phyloP scores from a whole-genome alignment of 2,888 invertebrate species.

The Eremobia ochroleuca region DNA sequence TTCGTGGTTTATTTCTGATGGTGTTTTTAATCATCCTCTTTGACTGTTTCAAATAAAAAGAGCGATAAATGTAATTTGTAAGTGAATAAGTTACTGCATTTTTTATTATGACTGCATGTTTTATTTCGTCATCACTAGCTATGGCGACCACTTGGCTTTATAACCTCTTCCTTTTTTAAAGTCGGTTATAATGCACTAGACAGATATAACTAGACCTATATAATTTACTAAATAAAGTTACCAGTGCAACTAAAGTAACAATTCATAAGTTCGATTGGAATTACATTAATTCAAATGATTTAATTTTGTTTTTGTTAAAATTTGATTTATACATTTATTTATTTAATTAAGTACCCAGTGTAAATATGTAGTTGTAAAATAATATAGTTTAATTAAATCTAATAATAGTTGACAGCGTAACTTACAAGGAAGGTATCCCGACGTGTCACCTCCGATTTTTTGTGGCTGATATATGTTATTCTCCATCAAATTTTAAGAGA shows the following conservation, averaged over 20 bases:
- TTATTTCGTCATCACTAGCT: background rate
- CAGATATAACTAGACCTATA: too few species aligned
- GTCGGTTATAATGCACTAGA: background rate
- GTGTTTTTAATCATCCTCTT: background rate
- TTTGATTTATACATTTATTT: background rate
- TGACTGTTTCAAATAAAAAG: conserved; percentile 25
- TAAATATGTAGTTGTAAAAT: background rate
- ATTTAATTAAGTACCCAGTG: background rate
- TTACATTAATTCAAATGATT: background rate
- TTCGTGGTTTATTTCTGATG: conserved; percentile 44
- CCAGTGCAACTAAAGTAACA: background rate
- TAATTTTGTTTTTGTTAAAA: background rate
- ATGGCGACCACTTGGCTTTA: background rate
- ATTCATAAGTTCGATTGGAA: background rate
- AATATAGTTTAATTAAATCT: background rate
- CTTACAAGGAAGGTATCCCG: too few species aligned
- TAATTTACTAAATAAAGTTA: background rate
- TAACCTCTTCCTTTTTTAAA: background rate
- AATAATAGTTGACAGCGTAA: background rate
- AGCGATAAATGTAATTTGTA: background rate
- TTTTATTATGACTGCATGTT: background rate
- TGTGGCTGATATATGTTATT: too few species aligned
- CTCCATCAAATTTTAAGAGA: too few species aligned
- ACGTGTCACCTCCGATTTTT: too few species aligned
- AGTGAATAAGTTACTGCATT: background rate